Percentiles rank a stretch among this genome's conserved stretches.
Conservation (phyloP, 2,797 vertebrate species). For the Galaxias olidus region DNA sequence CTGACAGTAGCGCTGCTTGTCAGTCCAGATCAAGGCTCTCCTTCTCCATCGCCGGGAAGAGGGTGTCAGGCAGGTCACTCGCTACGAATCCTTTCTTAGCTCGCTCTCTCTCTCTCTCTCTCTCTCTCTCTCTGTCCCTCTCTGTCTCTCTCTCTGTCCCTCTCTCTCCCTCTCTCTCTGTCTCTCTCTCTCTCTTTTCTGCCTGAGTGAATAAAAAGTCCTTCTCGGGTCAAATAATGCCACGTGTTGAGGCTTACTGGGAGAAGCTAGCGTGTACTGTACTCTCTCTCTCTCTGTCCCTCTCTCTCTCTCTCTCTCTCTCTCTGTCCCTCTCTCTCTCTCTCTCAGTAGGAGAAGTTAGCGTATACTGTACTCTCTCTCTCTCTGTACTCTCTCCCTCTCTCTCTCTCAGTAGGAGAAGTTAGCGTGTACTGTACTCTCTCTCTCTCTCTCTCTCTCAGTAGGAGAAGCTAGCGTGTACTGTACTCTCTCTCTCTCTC, state of each 20-base stretch:
- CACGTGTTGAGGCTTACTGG: constrained; percentile 19
- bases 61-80: constrained; percentile 33
- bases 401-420: constrained; percentile 24
- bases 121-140: constrained; percentile 14
- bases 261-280: constrained; percentile 53
- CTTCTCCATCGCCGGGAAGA: too few species aligned
- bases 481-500: constrained; percentile 37
- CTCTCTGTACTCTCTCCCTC: constrained; percentile 32
- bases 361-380: constrained; percentile 41
- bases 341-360: too few species aligned
- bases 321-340: too few species aligned
- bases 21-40: constrained; percentile 39
- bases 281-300: constrained; percentile 17
- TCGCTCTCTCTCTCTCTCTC: constrained; percentile 8
- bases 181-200: constrained; percentile 14
- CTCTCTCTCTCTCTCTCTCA: constrained; percentile 15
- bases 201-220: constrained; percentile 41
- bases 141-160: constrained; percentile 22
- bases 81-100: neutral
- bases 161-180: constrained; percentile 17
- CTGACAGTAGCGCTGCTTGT: constrained; percentile 51
- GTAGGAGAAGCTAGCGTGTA: constrained; percentile 48
- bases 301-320: constrained; percentile 23
- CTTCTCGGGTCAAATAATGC: constrained; percentile 41
- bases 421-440: constrained; percentile 53